Conservation (phyloP, 2,888 invertebrate genomes). For the Cremastinae sp. region DNA sequence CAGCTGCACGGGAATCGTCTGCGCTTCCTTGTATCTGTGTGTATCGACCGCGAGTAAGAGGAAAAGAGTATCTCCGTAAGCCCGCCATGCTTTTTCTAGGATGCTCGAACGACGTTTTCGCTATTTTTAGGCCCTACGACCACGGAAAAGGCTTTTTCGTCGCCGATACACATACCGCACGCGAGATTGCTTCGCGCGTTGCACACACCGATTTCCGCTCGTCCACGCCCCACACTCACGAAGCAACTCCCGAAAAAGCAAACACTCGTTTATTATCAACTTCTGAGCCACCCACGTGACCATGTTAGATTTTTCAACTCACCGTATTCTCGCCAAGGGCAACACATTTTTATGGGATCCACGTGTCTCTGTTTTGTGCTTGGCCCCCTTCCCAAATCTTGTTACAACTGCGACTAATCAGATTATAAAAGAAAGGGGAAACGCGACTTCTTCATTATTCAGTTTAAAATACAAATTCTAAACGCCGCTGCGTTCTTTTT, state of each 20-base stretch:
- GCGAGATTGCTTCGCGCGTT: conserved; percentile 27
- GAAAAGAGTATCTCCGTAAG: conserved; percentile 50
- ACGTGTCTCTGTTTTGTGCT: neutral
- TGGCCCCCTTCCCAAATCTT: no score
- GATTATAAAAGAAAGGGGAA: no score
- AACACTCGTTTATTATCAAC: neutral
- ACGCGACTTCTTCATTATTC: no score
- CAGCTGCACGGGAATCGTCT: conserved; percentile 72
- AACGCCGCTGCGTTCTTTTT: no score
- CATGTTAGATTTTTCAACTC: neutral
- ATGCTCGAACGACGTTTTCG: conserved; percentile 65
- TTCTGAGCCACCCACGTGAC: neutral
- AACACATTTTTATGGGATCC: conserved; percentile 5
- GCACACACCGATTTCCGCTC: conserved; percentile 46
- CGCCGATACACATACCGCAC: conserved; percentile 5
- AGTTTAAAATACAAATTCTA: no score
- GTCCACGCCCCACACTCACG: neutral
- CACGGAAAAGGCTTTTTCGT: conserved; percentile 60
- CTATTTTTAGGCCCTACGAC: conserved; percentile 72
- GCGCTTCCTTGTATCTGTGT: conserved; percentile 58
- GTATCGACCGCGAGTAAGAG: conserved; percentile 25
- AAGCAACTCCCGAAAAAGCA: neutral
- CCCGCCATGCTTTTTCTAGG: conserved; percentile 70
- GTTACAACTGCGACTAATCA: conserved; percentile 5
- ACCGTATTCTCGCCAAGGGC: no score